Evolutionary conservation across 2,888 invertebrate genomes (phyloP).

Genomic region (Periphyllus acericola): DNA sequence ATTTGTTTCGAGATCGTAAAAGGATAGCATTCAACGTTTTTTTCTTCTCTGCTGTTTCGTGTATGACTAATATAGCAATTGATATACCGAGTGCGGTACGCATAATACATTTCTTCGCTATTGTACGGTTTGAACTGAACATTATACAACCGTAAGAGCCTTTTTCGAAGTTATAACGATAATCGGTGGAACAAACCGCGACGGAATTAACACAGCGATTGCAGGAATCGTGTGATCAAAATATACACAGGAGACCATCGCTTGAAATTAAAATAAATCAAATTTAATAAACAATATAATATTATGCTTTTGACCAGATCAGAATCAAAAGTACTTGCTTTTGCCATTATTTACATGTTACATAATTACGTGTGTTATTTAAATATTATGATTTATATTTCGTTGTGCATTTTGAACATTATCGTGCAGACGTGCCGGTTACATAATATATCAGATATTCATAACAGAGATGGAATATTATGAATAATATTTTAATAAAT

Average conservation of each 20-base stretch:
- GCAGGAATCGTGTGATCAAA: too few relatives aligned
- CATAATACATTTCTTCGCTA: not conserved
- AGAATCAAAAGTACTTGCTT: not conserved
- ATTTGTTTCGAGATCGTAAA: not conserved
- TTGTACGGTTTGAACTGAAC: not conserved
- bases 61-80: too few relatives aligned
- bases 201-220: too few relatives aligned
- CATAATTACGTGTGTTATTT: not conserved
- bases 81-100: not conserved
- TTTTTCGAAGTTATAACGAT: too few relatives aligned
- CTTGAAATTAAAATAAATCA: too few relatives aligned
- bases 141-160: too few relatives aligned
- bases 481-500: conserved; percentile 16
- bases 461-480: not conserved
- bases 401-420: not conserved
- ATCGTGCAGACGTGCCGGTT: not conserved
- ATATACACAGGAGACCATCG: too few relatives aligned
- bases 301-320: too few relatives aligned
- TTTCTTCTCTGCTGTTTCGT: too few relatives aligned
- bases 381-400: not conserved
- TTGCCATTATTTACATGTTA: not conserved
- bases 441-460: not conserved
- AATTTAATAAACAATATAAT: too few relatives aligned
- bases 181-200: too few relatives aligned
- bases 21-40: not conserved